A percentile compares a stretch with the other conserved stretches of the same genome.
Conservation (phyloP, 1,140 invertebrate genomes). For the Drepana arcuata region DNA sequence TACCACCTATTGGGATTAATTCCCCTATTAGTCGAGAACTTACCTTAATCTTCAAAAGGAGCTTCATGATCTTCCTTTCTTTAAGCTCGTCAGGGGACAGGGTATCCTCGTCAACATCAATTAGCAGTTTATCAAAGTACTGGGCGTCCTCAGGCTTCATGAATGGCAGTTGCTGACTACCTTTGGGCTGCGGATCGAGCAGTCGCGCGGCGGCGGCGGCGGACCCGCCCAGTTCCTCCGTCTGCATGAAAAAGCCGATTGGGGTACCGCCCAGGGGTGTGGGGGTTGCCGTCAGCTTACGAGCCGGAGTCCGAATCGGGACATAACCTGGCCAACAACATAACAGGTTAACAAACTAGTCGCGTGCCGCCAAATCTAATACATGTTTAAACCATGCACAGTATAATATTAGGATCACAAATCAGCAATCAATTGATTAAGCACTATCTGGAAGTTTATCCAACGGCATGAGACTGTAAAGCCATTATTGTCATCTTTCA, state of each 20-base stretch:
- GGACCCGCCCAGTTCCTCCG: slow-evolving; percentile 82
- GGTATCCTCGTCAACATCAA: slow-evolving; percentile 98
- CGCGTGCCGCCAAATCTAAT: slow-evolving; percentile 6
- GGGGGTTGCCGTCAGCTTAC: slow-evolving; percentile 97
- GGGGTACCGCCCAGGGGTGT: slow-evolving; percentile 95
- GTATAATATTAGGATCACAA: slow-evolving; percentile 13
- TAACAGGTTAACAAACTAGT: slow-evolving; percentile 15
- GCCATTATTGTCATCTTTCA: slow-evolving; percentile 56
- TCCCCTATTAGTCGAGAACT: too few species aligned
- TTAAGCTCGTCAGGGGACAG: slow-evolving; percentile 97
- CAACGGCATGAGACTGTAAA: slow-evolving; percentile 50
- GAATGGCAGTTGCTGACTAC: slow-evolving; percentile 91
- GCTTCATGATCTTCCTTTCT: slow-evolving; percentile 99
- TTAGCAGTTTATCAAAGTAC: slow-evolving; percentile 98
- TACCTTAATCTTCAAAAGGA: slow-evolving; percentile 96
- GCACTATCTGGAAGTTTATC: slow-evolving; percentile 41
- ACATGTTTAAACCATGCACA: slow-evolving; percentile 6
- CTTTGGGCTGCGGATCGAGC: slow-evolving; percentile 97
- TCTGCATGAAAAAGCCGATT: slow-evolving; percentile 96
- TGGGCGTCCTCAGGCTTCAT: slow-evolving; percentile 99
- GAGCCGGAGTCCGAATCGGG: slow-evolving; percentile 96
- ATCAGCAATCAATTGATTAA: slow-evolving; percentile 32
- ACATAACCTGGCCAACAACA: slow-evolving; percentile 82
- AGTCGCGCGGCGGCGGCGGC: slow-evolving; percentile 85
- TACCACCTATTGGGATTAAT: too few species aligned